Evolutionary conservation across 2,113 vertebrate species (phyloP), one percentile per base, ranked within the genome.

Genomic region (Rhea pennata): DNA sequence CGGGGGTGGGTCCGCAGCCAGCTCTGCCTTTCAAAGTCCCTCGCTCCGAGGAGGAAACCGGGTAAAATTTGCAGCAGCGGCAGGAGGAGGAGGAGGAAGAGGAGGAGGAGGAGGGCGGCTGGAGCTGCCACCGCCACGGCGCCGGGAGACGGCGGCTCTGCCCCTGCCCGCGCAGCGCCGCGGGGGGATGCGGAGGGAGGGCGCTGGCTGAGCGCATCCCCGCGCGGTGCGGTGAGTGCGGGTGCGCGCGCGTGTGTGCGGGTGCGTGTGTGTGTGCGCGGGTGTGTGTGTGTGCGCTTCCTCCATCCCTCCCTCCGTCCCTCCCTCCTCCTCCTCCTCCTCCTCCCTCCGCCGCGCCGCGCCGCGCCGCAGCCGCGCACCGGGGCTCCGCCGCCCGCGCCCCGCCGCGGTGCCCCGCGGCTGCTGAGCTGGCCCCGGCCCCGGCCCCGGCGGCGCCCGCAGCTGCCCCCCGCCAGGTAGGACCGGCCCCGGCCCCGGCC

Each of bases 21-120:
- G 92, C 70, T 86, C 92, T 85, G 88, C 92, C 96, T 95, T 96
- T 96, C 94, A 95, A 96, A 96, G 94, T 95, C 94, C 93, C 83
- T 93, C 71, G 71, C 92, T 92, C 74, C 29, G 85, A 88, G 96
- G 66, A 92, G 94, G 88, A 96, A 95, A 93, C 59, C 83, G 71
- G 91, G 88, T 94, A 96, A 82, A 88, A 92, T 75, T 92, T 92
- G 78, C 69, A 92, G 62, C 73, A 50, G 53, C 50, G 65, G 40
- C n/a, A 72, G 48, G 31, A n/a, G 46, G 14, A 69, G 42, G 27
- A 44, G 65, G 11, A 75, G 12, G 24, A 80, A 40, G 31, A 81
- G 9, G 7, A 89, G 81, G n/a, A 88, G 48, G 31, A 86, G 64
- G 58, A 80, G 44, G 74, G 87, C 44, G 61, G 75, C 86, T 84